Base-by-base conservation (phyloP, 2,888 invertebrate genomes). In the Zelleria hepariella region DNA sequence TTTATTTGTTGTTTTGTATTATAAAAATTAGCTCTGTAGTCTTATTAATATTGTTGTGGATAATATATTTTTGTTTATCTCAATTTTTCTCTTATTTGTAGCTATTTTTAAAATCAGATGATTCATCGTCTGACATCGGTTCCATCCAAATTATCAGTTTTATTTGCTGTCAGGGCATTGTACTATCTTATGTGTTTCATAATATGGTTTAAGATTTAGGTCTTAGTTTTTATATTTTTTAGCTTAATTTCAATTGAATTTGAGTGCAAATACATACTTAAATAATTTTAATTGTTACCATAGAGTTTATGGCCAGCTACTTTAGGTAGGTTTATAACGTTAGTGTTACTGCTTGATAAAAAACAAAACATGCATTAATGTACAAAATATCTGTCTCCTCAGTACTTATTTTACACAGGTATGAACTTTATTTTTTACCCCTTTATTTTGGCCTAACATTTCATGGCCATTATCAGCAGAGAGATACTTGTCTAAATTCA, bases 1-100 rank as follows among this genome's bases (percentile, higher is more conserved):
- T 88, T 87, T 88, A 87, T 86, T 86, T 87, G 83, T 86, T 87
- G 77, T 80, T 86, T 82, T 86, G 78, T 84, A 80, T 75, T 75
- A 75, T 74, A 77, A 69, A 42, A 69, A 69, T 75, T 83, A 84
- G 77, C 73, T 74, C 76, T 74, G 71, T 82, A 83, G 77, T 71
- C 75, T 72, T 75, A 21, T 55, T 20, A 55, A 74, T 70, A 68
- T 65, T 72, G n/a, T n/a, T n/a, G 48, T 75, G 68, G 79, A 68
- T 84, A 82, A 82, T 84, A 80, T 84, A 48, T 80, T 77, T 68
- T 78, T 58, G 75, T 78, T 76, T 75, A 72, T 65, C 61, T 62
- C 59, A n/a, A n/a, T n/a, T 57, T 64, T 76, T 72, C 10, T 20
- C 20, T 15, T 7, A 7, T 57, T 18, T 57, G 18, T 27, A 26